These are phyloP conservation scores for Ambastaia sidthimunki DNA, from an alignment of 2,797 vertebrate species.

Conservation along the genomic window DNA sequence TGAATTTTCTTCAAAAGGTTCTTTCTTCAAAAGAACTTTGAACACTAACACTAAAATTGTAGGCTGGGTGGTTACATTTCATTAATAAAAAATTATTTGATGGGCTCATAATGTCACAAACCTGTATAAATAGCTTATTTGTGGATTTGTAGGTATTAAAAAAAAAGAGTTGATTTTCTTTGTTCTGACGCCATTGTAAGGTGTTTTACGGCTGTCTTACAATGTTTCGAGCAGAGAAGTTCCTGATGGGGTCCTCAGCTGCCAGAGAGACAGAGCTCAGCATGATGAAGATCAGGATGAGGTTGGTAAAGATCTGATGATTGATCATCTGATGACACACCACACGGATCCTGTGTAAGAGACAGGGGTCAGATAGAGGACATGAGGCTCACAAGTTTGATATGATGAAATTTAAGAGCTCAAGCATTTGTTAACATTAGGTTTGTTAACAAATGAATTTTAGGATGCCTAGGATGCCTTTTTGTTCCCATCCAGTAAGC, in stretches of 20 bases:
- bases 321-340: conserved; percentile 95
- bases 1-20: no score
- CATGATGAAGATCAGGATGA: conserved; percentile 99
- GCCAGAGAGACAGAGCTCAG: conserved; percentile 96
- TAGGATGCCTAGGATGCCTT: no score
- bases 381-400: neutral
- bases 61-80: no score
- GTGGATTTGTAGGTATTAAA: neutral
- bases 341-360: conserved; percentile 85
- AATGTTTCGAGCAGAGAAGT: conserved; percentile 92
- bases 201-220: conserved; percentile 75
- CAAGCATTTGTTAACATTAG: no score
- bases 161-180: neutral
- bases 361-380: conserved; percentile 10
- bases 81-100: no score
- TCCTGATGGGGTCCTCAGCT: conserved; percentile 96
- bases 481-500: no score
- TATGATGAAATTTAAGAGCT: no score
- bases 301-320: conserved; percentile 98
- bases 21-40: no score
- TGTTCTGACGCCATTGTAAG: neutral
- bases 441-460: no score
- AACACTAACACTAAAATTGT: no score
- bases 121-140: no score
- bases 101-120: no score